These are phyloP conservation scores for Ctenomys sociabilis DNA, from an alignment of 2,113 vertebrate genomes.

Conservation along the genomic window DNA sequence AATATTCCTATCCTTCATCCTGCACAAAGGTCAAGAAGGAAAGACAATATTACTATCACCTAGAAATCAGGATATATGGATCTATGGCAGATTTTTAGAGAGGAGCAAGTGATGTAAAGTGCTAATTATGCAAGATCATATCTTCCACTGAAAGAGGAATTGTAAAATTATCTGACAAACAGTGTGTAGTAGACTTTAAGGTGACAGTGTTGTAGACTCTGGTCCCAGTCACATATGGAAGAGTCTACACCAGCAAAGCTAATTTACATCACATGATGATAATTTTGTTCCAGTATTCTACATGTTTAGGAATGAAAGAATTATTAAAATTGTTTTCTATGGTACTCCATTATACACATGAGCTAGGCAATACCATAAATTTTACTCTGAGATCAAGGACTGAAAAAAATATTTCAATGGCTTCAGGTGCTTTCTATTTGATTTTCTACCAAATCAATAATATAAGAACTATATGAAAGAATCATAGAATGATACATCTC, in stretches of 20 bases:
- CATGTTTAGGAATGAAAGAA: neutral
- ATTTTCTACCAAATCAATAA: slow-evolving; percentile 11
- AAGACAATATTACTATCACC: neutral
- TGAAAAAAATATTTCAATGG: neutral
- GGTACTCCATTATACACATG: neutral
- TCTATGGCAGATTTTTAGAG: neutral
- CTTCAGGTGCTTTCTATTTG: neutral
- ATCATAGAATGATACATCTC: neutral
- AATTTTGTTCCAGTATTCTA: neutral
- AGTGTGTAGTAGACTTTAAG: slow-evolving; percentile 4
- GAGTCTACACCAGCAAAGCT: neutral
- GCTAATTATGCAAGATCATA: neutral
- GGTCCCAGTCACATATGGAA: neutral
- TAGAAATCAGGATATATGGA: neutral
- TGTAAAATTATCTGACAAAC: neutral
- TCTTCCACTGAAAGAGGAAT: neutral
- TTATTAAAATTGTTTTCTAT: neutral
- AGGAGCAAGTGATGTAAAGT: neutral
- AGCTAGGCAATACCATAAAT: neutral
- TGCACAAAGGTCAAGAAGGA: neutral
- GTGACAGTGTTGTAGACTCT: neutral
- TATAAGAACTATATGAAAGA: neutral
- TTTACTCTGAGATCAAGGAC: neutral
- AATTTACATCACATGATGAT: neutral
- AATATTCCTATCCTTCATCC: neutral